phyloP scores from a whole-genome alignment of 2,797 vertebrate species.

The Fistularia tabacaria region DNA sequence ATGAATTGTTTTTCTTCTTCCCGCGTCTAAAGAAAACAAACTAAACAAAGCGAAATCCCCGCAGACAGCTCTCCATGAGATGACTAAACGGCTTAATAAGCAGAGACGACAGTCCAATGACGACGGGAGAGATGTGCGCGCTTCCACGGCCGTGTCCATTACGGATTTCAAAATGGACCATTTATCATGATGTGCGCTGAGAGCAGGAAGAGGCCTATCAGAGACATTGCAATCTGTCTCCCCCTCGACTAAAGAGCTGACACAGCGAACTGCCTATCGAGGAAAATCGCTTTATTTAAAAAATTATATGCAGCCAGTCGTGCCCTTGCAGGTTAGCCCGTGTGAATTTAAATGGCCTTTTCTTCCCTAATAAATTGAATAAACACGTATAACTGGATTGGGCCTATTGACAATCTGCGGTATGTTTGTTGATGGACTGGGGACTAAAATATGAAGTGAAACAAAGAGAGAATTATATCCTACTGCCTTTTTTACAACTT shows the following conservation, averaged over 20 bases:
- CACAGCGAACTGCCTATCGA: conserved; percentile 32
- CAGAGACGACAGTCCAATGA: conserved; percentile 2
- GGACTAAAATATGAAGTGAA: too few species aligned
- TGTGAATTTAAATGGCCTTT: conserved; percentile 11
- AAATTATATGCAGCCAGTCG: background rate
- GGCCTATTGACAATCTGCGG: too few species aligned
- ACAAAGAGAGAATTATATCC: too few species aligned
- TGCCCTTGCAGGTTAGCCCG: background rate
- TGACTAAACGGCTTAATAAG: conserved; percentile 7
- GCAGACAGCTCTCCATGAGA: conserved; percentile 2
- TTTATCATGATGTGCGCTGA: conserved; percentile 62
- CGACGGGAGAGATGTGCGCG: conserved; percentile 36
- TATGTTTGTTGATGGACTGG: too few species aligned
- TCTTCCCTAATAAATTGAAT: background rate
- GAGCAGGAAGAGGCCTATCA: conserved; percentile 61
- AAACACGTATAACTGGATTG: background rate
- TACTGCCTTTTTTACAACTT: too few species aligned
- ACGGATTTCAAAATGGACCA: conserved; percentile 58
- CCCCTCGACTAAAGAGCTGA: conserved; percentile 43
- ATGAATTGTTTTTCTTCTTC: background rate
- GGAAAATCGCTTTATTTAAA: conserved; percentile 30
- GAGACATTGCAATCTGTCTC: conserved; percentile 24
- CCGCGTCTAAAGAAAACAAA: background rate
- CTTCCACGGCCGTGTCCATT: conserved; percentile 57
- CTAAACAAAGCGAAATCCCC: conserved; percentile 2